Evolutionary conservation across 1,140 invertebrate genomes (phyloP).

Genomic region (Rhopalosiphum maidis): DNA sequence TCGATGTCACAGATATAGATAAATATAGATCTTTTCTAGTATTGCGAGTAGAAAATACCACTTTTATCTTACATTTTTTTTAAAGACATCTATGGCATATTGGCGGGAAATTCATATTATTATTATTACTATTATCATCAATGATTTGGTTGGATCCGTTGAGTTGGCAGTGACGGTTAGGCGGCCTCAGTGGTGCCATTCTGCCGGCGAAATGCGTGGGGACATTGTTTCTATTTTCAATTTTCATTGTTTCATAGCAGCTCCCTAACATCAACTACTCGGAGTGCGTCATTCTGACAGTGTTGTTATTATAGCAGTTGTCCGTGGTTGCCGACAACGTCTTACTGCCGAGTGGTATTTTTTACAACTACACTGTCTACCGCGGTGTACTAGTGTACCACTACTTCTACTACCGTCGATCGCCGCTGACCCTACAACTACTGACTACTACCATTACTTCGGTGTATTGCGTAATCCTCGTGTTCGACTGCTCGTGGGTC

Average conservation of each 20-base stretch:
- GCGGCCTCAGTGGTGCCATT: background rate
- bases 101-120: background rate
- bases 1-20: too few species aligned
- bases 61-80: background rate
- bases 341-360: background rate
- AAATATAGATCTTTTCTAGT: too few species aligned
- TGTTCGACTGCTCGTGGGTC: background rate
- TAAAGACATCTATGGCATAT: background rate
- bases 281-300: background rate
- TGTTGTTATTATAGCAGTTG: background rate
- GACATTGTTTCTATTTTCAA: background rate
- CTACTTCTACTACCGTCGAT: background rate
- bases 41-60: too few species aligned
- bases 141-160: background rate
- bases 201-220: background rate
- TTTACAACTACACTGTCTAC: background rate
- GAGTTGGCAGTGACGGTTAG: background rate
- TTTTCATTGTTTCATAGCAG: constrained; percentile 3
- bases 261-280: background rate
- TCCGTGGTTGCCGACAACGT: background rate
- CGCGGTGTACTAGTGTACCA: background rate
- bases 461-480: constrained; percentile 1
- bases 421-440: background rate
- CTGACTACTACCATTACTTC: background rate
- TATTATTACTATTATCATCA: background rate